A percentile compares a stretch with the other conserved stretches of the same genome.
Evolutionary conservation across 1,140 invertebrate species (phyloP).

Genomic region (Drosophila orosa): DNA sequence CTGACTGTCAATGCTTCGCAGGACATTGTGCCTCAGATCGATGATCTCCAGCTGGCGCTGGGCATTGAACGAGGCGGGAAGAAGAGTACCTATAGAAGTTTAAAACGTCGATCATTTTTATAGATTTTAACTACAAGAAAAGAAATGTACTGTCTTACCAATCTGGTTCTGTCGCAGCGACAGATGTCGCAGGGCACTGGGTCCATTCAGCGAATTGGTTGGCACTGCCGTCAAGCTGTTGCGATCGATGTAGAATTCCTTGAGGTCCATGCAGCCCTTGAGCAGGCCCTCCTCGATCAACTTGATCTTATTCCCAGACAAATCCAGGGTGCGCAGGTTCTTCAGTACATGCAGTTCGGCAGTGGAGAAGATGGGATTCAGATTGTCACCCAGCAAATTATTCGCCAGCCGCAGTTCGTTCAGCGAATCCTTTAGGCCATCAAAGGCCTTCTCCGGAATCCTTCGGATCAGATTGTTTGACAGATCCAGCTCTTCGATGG

Average conservation of each 20-base stretch:
- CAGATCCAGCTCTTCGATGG: slow-evolving; percentile 90
- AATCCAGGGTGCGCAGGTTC: slow-evolving; percentile 89
- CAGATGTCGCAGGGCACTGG: slow-evolving; percentile 88
- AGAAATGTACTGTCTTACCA: slow-evolving; percentile 87
- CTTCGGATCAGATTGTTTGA: slow-evolving; percentile 92
- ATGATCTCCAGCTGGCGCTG: slow-evolving; percentile 89
- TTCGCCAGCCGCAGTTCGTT: slow-evolving; percentile 90
- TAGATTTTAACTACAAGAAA: not conserved
- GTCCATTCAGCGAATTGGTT: slow-evolving; percentile 91
- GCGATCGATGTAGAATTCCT: slow-evolving; percentile 92
- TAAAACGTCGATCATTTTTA: not conserved
- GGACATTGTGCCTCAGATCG: slow-evolving; percentile 91
- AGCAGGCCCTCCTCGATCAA: slow-evolving; percentile 93
- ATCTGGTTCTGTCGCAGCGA: slow-evolving; percentile 92
- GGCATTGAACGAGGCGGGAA: slow-evolving; percentile 88
- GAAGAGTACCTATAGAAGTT: slow-evolving; percentile 86
- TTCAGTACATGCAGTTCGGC: slow-evolving; percentile 91
- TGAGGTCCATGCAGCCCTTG: slow-evolving; percentile 89
- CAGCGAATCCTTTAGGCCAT: slow-evolving; percentile 87
- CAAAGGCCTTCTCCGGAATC: slow-evolving; percentile 90
- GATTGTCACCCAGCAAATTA: slow-evolving; percentile 93
- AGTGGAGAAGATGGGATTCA: slow-evolving; percentile 95
- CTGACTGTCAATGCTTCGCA: slow-evolving; percentile 89
- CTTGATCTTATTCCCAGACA: slow-evolving; percentile 91
- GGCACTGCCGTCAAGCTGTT: slow-evolving; percentile 90